Evolutionary conservation across 2,888 invertebrate genomes (phyloP).

Genomic region (Cyclophora albipunctata): DNA sequence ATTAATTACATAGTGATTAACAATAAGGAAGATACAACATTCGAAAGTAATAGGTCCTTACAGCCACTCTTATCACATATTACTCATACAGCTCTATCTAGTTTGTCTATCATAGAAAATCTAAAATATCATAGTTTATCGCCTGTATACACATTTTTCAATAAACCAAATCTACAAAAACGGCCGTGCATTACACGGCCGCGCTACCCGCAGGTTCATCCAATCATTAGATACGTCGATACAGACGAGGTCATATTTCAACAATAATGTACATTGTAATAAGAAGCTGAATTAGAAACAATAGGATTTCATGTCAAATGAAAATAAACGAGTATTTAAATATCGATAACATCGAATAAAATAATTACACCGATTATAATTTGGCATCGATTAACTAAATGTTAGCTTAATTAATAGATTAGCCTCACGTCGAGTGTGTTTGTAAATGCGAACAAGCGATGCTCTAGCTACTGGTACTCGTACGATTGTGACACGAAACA

Average conservation of each 20-base stretch:
- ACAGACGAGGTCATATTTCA: conserved; percentile 52
- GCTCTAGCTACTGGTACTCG: conserved; percentile 28
- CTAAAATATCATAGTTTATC: conserved; percentile 59
- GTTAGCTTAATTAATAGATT: conserved; percentile 45
- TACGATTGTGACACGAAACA: conserved; percentile 16
- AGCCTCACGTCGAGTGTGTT: conserved; percentile 38
- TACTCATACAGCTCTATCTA: conserved; percentile 62
- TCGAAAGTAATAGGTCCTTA: conserved; percentile 53
- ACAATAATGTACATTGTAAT: conserved; percentile 35
- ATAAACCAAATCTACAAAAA: conserved; percentile 62
- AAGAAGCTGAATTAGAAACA: conserved; percentile 36
- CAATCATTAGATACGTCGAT: conserved; percentile 4
- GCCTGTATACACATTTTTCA: conserved; percentile 51
- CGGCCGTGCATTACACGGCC: too few species aligned
- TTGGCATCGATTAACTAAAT: conserved; percentile 68
- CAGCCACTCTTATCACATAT: conserved; percentile 75
- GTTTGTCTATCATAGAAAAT: conserved; percentile 71
- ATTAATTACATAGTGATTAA: conserved; percentile 22
- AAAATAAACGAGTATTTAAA: conserved; percentile 8
- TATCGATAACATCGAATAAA: conserved; percentile 18
- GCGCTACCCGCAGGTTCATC: conserved; percentile 32
- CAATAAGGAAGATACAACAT: conserved; percentile 46
- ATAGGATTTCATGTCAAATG: conserved; percentile 22
- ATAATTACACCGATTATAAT: conserved; percentile 45
- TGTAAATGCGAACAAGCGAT: conserved; percentile 61